Evolutionary conservation across 1,140 invertebrate genomes (phyloP).

Genomic region (Chrysomallon squamiferum): DNA sequence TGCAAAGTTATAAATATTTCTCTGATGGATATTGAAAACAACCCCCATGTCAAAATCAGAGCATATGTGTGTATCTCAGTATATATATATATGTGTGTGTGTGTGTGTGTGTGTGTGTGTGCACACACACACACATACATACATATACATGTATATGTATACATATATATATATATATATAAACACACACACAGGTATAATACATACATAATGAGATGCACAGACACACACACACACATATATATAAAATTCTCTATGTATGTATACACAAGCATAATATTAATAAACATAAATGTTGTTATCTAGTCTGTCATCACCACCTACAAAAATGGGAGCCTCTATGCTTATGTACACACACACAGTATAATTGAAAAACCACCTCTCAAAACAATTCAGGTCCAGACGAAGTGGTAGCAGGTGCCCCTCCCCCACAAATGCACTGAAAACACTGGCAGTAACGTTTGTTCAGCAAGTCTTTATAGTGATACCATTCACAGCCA

Average conservation of each 20-base stretch:
- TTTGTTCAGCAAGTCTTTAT: too few relatives aligned
- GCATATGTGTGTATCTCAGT: too few relatives aligned
- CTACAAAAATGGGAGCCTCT: not conserved
- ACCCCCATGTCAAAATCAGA: too few relatives aligned
- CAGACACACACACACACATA: not conserved
- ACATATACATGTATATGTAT: conserved; percentile 1
- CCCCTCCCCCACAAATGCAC: too few relatives aligned
- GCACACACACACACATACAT: not conserved
- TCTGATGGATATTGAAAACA: too few relatives aligned
- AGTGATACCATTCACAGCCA: too few relatives aligned
- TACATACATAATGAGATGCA: not conserved
- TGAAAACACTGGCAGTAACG: too few relatives aligned
- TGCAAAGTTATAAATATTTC: too few relatives aligned
- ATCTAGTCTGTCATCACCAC: not conserved
- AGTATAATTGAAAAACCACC: too few relatives aligned
- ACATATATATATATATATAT: not conserved
- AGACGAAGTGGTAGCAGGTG: too few relatives aligned
- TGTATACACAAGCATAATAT: not conserved
- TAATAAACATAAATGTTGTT: not conserved
- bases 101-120: conserved; percentile 1
- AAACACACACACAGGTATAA: not conserved
- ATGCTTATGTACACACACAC: too few relatives aligned
- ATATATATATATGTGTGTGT: conserved; percentile 4
- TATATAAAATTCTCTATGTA: not conserved
- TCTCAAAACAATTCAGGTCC: too few relatives aligned